phyloP scores from a whole-genome alignment of 2,113 vertebrate species.

The Leucopsar rothschildi region DNA sequence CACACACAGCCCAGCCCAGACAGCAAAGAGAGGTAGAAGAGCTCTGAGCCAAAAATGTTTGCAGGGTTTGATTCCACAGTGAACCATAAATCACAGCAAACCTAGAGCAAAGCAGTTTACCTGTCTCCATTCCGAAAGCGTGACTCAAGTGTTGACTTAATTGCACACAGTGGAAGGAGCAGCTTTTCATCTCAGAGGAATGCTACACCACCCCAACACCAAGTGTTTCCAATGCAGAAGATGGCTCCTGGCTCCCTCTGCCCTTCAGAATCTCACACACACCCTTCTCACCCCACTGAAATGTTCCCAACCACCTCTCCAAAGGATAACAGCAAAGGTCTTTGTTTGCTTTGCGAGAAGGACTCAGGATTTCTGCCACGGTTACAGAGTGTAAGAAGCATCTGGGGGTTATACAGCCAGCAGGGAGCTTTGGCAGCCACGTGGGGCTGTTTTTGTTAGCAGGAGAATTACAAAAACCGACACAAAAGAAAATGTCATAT shows the following conservation, averaged over 20 bases:
- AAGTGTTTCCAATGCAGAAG: background rate
- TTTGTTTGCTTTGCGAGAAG: background rate
- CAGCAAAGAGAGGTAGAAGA: background rate
- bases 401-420: background rate
- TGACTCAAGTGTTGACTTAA: constrained; percentile 29
- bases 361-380: background rate
- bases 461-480: background rate
- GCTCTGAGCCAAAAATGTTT: background rate
- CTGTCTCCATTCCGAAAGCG: background rate
- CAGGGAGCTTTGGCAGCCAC: background rate
- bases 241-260: constrained; percentile 26
- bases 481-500: constrained; percentile 32
- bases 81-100: background rate
- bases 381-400: background rate
- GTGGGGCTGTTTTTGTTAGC: background rate
- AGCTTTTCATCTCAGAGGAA: constrained; percentile 51
- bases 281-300: background rate
- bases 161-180: background rate
- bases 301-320: background rate
- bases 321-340: background rate
- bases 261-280: constrained; percentile 10
- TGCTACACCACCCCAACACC: background rate
- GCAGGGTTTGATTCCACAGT: background rate
- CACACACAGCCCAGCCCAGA: background rate
- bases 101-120: background rate